A percentile compares a stretch with the other conserved stretches of the same genome.
Evolutionary conservation across 37 sponge, comb jelly and placozoan genomes (phyloP).

Genomic region (Halichondria panicea): DNA sequence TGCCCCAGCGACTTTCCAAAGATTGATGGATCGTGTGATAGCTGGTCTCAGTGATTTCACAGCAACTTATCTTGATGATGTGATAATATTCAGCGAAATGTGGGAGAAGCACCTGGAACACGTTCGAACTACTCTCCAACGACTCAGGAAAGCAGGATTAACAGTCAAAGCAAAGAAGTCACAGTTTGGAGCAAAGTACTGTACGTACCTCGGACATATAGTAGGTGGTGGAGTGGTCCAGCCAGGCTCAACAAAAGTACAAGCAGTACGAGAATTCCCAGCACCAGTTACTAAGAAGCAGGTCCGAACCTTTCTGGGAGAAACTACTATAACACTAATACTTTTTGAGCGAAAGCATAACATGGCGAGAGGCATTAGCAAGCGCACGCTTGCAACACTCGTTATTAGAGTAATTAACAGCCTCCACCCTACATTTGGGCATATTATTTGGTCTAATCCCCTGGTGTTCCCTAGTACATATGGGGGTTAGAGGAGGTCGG

Average conservation of each 20-base stretch:
- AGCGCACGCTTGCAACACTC: too few species aligned
- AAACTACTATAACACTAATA: too few species aligned
- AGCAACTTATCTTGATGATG: slow-evolving; percentile 20
- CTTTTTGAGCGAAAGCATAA: too few species aligned
- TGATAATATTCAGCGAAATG: slow-evolving; percentile 15
- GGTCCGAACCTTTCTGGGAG: slow-evolving; percentile 17
- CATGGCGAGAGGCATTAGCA: too few species aligned
- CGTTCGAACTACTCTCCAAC: slow-evolving; percentile 4
- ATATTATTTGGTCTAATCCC: too few species aligned
- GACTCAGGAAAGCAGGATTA: slow-evolving; percentile 14
- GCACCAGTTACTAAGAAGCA: not conserved
- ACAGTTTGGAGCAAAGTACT: not conserved
- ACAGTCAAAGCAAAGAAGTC: slow-evolving; percentile 23
- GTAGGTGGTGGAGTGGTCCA: slow-evolving; percentile 16
- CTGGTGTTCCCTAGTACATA: too few species aligned
- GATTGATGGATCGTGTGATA: slow-evolving; percentile 41
- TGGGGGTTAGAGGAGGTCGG: too few species aligned
- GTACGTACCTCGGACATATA: slow-evolving; percentile 21
- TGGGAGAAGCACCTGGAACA: slow-evolving; percentile 21
- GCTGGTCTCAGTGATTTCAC: slow-evolving; percentile 23
- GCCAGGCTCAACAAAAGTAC: slow-evolving; percentile 30
- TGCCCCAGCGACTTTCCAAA: slow-evolving; percentile 33
- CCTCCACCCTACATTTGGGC: too few species aligned
- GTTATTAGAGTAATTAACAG: too few species aligned
- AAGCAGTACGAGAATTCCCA: slow-evolving; percentile 6